These are phyloP conservation scores for Arenaria interpres DNA, from an alignment of 2,113 vertebrate genomes.

Conservation along the genomic window DNA sequence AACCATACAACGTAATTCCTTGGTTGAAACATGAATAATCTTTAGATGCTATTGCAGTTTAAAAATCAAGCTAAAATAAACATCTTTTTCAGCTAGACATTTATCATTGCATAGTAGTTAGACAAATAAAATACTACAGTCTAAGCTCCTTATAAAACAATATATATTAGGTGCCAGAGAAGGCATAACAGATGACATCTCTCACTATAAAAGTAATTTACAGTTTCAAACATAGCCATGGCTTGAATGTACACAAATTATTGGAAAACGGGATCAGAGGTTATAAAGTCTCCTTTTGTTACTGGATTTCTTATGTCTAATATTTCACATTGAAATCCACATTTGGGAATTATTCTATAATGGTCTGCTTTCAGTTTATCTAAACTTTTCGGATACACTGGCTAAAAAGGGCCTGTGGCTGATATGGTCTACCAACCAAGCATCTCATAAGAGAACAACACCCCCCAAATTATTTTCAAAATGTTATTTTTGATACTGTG, in stretches of 20 bases:
- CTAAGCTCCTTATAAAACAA: conserved; percentile 45
- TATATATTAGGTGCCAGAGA: conserved; percentile 59
- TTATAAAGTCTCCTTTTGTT: conserved; percentile 33
- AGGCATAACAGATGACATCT: conserved; percentile 64
- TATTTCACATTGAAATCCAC: neutral
- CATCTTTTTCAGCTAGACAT: conserved; percentile 50
- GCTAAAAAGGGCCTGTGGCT: neutral
- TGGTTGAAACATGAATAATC: conserved; percentile 57
- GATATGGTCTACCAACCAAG: neutral
- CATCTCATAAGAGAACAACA: neutral
- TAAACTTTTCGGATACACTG: neutral
- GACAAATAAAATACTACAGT: conserved; percentile 53
- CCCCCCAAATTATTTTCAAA: neutral
- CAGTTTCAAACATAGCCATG: conserved; percentile 18
- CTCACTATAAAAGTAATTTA: conserved; percentile 57
- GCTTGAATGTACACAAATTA: conserved; percentile 30
- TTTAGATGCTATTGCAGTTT: conserved; percentile 54
- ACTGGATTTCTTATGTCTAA: conserved; percentile 5
- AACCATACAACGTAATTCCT: conserved; percentile 70
- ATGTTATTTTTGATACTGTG: neutral
- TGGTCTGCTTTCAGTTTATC: conserved; percentile 5
- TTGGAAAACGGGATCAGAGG: conserved; percentile 29
- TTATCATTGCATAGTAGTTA: conserved; percentile 52
- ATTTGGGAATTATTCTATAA: conserved; percentile 27
- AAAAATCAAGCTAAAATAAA: conserved; percentile 64